phyloP scores from a whole-genome alignment of 1,140 invertebrate species.

The Adelges cooleyi region DNA sequence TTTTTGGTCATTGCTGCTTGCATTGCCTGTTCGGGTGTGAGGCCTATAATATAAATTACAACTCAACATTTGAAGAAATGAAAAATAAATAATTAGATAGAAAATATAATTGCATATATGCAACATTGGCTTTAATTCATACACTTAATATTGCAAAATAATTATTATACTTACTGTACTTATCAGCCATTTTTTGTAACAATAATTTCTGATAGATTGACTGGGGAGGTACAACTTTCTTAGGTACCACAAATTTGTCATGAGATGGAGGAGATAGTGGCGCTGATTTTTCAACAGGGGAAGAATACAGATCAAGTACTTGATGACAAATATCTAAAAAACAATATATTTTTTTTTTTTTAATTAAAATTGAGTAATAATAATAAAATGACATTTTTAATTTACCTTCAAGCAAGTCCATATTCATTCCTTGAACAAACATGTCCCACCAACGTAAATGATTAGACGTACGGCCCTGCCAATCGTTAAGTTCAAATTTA shows the following conservation, averaged over 20 bases:
- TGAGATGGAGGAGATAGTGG: not conserved
- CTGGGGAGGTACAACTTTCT: constrained; percentile 17
- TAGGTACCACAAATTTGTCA: constrained; percentile 22
- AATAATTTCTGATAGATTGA: constrained; percentile 25
- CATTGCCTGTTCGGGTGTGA: constrained; percentile 17
- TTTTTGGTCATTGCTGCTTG: constrained; percentile 20
- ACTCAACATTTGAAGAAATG: not conserved
- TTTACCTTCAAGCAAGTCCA: constrained; percentile 79
- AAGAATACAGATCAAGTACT: constrained; percentile 76
- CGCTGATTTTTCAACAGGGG: constrained; percentile 4
- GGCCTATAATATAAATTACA: constrained; percentile 18
- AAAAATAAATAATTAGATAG: not conserved
- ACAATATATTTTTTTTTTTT: constrained; percentile 19
- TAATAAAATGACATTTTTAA: not conserved
- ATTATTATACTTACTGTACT: constrained; percentile 21
- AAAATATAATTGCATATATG: not conserved
- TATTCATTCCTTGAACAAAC: constrained; percentile 90
- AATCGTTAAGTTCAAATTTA: constrained; percentile 90
- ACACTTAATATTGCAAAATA: too few species aligned
- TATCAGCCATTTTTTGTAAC: constrained; percentile 20
- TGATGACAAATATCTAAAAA: constrained; percentile 89
- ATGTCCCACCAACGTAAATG: constrained; percentile 96
- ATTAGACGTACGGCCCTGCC: constrained; percentile 67
- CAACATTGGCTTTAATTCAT: too few species aligned
- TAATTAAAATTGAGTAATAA: not conserved